Base-by-base conservation (phyloP, 2,113 vertebrate genomes). In the Syngnathus scovelli region DNA sequence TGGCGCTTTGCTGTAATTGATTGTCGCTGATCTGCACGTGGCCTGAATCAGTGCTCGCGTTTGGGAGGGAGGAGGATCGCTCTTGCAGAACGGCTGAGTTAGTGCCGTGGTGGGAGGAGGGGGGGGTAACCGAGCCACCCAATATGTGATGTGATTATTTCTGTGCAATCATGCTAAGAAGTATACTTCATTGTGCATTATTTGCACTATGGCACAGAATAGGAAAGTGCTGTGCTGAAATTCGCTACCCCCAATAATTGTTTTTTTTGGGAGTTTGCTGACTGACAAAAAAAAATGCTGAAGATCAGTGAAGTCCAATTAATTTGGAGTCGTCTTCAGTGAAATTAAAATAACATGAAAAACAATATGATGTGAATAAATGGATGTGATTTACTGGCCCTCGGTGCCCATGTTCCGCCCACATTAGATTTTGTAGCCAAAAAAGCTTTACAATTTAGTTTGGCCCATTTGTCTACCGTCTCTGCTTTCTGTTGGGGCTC, bases 1-100 rank as follows among this genome's bases (percentile, higher is more conserved):
- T 18, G 33, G 41, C 19, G 12, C 62, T 70, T 59, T 72, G 72
- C 83, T 66, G 75, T 73, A 64, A 87, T 85, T 77, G 82, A 85
- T 80, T 83, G 44, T 39, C 60, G 58, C 74, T 68, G 70, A 81
- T 66, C 43, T 65, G 5, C 61, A 66, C 48, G 68, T 65, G 81
- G 70, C 71, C 61, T 56, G 59, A 74, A 74, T 76, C 5, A 44
- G 67, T 66, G 55, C 6, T 33, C 52, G 3, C 9, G 39, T 33
- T 0, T 16, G 0, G 10, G 56, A 61, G 9, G 2, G 56, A 8
- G 19, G 10, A 38, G 2, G 1, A 7, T 19, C 19, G 7, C 0
- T 37, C 37, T 36, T 41, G 27, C 19, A 58, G 43, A 49, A 7
- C 16, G 43, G 64, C 56, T 21, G 65, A 62, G 49, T 67, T 10